phyloP scores from a whole-genome alignment of 2,113 vertebrate species.

The Aleadryas rufinucha region DNA sequence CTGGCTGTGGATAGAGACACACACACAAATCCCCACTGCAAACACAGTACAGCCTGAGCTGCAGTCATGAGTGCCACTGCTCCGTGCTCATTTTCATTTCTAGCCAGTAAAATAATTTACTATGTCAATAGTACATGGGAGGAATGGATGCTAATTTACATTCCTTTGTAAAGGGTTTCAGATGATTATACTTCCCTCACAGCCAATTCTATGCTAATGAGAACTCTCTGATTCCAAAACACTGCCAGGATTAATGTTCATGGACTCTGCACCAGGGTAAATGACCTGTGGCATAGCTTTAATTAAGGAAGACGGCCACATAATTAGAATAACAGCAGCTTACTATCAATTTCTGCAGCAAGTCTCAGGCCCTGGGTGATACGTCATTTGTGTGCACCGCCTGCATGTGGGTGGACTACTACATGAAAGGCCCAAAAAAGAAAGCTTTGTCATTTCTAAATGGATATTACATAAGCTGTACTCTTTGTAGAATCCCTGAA shows the following conservation, averaged over 20 bases:
- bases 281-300: constrained; percentile 54
- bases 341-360: constrained; percentile 48
- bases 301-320: constrained; percentile 53
- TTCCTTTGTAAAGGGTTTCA: constrained; percentile 46
- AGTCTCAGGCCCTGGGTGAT: constrained; percentile 20
- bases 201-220: constrained; percentile 43
- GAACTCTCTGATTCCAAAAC: constrained; percentile 40
- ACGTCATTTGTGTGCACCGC: constrained; percentile 36
- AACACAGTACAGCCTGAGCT: not conserved
- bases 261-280: constrained; percentile 31
- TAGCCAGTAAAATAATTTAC: constrained; percentile 54
- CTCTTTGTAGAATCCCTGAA: constrained; percentile 50
- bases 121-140: constrained; percentile 52
- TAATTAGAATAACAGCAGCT: constrained; percentile 54
- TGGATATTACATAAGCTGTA: constrained; percentile 49
- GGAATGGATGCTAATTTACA: constrained; percentile 49
- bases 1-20: not conserved
- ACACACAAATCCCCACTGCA: not conserved
- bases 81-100: not conserved
- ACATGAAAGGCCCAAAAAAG: constrained; percentile 56
- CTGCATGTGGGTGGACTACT: constrained; percentile 56
- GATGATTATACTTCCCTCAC: constrained; percentile 10
- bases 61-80: not conserved
- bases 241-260: constrained; percentile 34
- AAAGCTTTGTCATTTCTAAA: constrained; percentile 60